phyloP scores from a whole-genome alignment of 2,888 invertebrate genomes.

The Eumerus sabulonum region DNA sequence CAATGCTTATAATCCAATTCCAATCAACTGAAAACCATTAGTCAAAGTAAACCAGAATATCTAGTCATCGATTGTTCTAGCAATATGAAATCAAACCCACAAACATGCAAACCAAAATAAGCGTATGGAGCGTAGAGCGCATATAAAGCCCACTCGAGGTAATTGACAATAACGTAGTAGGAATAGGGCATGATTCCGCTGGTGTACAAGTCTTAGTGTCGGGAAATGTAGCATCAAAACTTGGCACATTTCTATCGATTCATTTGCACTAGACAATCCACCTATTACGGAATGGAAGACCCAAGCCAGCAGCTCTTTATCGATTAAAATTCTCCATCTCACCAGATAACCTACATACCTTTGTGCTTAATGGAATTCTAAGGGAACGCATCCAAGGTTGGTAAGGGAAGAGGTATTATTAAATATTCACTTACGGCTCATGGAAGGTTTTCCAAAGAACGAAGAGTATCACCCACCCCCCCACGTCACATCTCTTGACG shows the following conservation, averaged over 20 bases:
- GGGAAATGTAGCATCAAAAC: slow-evolving; percentile 11
- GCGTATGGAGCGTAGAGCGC: too few species aligned
- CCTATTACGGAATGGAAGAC: background rate
- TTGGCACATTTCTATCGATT: slow-evolving; percentile 43
- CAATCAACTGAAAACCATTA: too few species aligned
- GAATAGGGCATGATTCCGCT: too few species aligned
- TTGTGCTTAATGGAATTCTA: slow-evolving; percentile 28
- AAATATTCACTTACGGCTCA: slow-evolving; percentile 25
- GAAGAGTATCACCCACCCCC: background rate
- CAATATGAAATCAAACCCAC: too few species aligned
- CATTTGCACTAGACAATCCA: slow-evolving; percentile 20
- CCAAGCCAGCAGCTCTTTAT: slow-evolving; percentile 29
- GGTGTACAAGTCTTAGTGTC: too few species aligned
- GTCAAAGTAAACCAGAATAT: too few species aligned
- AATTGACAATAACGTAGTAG: too few species aligned
- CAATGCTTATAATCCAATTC: too few species aligned
- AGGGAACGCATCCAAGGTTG: slow-evolving; percentile 30
- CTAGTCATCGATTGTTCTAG: too few species aligned
- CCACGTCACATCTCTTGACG: slow-evolving; percentile 20
- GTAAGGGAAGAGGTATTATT: slow-evolving; percentile 5
- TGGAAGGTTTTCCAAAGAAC: background rate
- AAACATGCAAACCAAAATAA: too few species aligned
- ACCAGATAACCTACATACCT: slow-evolving; percentile 4
- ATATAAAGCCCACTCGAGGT: too few species aligned
- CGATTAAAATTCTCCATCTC: slow-evolving; percentile 52